Conservation (phyloP, 1,140 invertebrate species). For the Cydia fagiglandana region DNA sequence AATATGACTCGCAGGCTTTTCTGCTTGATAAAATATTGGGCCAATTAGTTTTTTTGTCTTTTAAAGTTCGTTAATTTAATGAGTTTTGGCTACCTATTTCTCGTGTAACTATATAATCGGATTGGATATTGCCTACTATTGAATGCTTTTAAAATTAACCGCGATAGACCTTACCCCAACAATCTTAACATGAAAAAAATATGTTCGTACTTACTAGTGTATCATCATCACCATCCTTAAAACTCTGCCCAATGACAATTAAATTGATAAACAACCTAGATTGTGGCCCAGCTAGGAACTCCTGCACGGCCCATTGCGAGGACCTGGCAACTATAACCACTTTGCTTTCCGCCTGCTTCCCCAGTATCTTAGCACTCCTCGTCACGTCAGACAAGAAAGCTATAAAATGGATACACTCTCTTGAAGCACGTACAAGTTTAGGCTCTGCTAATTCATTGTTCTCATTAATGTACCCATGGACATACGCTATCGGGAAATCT, state of each 20-base stretch:
- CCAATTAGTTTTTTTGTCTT: too few relatives aligned
- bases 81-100: too few relatives aligned
- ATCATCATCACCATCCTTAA: conserved; percentile 70
- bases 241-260: conserved; percentile 82
- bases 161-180: too few relatives aligned
- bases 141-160: too few relatives aligned
- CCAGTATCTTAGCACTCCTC: conserved; percentile 79
- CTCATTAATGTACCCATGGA: conserved; percentile 81
- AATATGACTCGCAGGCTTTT: too few relatives aligned
- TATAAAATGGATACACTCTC: conserved; percentile 82
- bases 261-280: conserved; percentile 84
- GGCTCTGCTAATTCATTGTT: conserved; percentile 60
- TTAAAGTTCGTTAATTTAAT: too few relatives aligned
- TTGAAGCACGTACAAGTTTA: conserved; percentile 56
- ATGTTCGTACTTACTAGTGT: conserved; percentile 45
- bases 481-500: conserved; percentile 79
- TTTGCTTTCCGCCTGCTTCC: conserved; percentile 79
- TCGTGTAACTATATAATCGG: too few relatives aligned
- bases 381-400: conserved; percentile 83
- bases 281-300: conserved; percentile 81
- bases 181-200: too few relatives aligned
- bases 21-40: too few relatives aligned
- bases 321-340: conserved; percentile 83
- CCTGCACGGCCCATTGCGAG: conserved; percentile 84
- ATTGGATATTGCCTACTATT: too few relatives aligned